Evolutionary conservation across 1,140 invertebrate genomes (phyloP).

Genomic region (Lepidurus packardi): DNA sequence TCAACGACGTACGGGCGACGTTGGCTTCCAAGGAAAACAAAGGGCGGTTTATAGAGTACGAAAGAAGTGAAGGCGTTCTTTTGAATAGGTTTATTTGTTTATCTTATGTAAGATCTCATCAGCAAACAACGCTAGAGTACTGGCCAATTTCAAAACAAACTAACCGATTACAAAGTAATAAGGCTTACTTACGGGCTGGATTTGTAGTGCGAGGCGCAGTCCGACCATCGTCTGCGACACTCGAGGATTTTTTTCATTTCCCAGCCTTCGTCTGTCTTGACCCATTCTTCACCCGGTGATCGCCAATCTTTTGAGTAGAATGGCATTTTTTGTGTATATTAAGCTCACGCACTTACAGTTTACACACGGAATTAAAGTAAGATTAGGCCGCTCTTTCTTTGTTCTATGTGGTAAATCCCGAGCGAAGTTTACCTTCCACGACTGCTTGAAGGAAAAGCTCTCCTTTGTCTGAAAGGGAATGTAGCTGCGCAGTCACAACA

Average conservation of each 20-base stretch:
- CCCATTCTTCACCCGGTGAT: slow-evolving; percentile 95
- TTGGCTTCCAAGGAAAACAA: background rate
- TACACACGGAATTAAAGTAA: background rate
- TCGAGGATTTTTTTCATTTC: slow-evolving; percentile 84
- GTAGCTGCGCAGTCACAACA: background rate
- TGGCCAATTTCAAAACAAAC: too few relatives aligned
- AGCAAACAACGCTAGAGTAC: too few relatives aligned
- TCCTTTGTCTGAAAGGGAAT: background rate
- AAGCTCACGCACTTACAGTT: background rate
- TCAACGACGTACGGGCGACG: background rate
- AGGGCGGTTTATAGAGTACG: too few relatives aligned
- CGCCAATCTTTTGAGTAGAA: slow-evolving; percentile 91
- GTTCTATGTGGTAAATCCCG: background rate
- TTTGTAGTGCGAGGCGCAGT: background rate
- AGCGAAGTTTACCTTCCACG: background rate
- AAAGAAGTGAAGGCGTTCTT: too few relatives aligned
- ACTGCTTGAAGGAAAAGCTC: background rate
- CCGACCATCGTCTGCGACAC: slow-evolving; percentile 30
- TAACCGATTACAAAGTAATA: too few relatives aligned
- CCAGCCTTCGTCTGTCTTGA: slow-evolving; percentile 94
- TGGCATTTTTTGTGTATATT: slow-evolving; percentile 61
- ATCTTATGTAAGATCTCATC: too few relatives aligned
- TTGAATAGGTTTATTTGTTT: too few relatives aligned
- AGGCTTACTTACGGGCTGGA: background rate
- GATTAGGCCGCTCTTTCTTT: background rate